phyloP scores from a whole-genome alignment of 2,888 invertebrate genomes.

The Drosophila melanocephala region DNA sequence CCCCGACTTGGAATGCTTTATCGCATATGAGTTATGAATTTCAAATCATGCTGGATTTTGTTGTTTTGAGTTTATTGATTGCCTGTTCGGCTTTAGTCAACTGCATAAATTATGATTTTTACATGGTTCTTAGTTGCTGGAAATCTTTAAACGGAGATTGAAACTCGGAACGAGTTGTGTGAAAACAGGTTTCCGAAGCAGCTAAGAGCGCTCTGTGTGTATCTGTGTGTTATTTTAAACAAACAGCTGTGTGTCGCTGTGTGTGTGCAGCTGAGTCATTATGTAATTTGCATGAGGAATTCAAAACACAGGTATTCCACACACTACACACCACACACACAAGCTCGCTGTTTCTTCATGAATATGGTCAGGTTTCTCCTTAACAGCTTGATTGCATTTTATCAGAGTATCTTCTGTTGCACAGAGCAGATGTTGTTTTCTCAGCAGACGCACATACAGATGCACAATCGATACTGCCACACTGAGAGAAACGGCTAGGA shows the following conservation, averaged over 20 bases:
- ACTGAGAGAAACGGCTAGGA: not conserved
- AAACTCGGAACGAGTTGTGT: conserved; percentile 34
- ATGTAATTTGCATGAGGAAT: conserved; percentile 48
- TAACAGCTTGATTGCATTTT: conserved; percentile 4
- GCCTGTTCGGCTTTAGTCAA: conserved; percentile 18
- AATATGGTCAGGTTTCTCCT: conserved; percentile 1
- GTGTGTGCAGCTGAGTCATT: conserved; percentile 46
- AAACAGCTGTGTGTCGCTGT: conserved; percentile 1
- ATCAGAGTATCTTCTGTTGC: not conserved
- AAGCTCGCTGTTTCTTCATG: not conserved
- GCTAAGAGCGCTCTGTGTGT: not conserved
- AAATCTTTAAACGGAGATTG: conserved; percentile 10
- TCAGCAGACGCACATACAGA: not conserved
- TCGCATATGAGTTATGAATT: conserved; percentile 43
- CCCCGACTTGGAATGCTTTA: conserved; percentile 9
- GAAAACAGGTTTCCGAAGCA: conserved; percentile 39
- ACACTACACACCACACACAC: conserved; percentile 1
- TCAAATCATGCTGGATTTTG: conserved; percentile 30
- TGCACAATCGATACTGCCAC: not conserved
- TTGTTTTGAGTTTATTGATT: conserved; percentile 26
- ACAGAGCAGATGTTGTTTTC: not conserved
- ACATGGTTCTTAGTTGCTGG: conserved; percentile 11
- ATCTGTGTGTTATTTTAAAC: not conserved
- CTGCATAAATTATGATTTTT: conserved; percentile 49
- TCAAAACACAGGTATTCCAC: conserved; percentile 17